Evolutionary conservation across 1,140 invertebrate genomes (phyloP), one percentile per base, ranked within the genome.

Genomic region (Calosoma granatense): DNA sequence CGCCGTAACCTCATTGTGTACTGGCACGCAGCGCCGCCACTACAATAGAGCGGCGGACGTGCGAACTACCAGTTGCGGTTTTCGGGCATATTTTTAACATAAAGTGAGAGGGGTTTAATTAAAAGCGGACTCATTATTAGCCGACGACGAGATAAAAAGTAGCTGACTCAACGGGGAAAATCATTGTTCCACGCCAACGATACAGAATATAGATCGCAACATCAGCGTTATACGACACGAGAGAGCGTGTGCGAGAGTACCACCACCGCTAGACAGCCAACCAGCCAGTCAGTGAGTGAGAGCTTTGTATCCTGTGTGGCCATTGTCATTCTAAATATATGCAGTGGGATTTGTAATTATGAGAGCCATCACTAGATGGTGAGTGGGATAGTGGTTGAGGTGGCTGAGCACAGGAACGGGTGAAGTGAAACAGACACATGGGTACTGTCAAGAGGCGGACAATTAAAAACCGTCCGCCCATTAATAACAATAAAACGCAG

Each of bases 381-480:
- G n/a, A n/a, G n/a, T n/a, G n/a, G n/a, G n/a, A n/a, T n/a, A n/a
- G n/a, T n/a, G n/a, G n/a, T n/a, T n/a, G n/a, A n/a, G 26, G 6
- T n/a, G 26, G 26, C 26, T n/a, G 26, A n/a, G 6, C 26, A 36
- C 6, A 36, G 6, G 26, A 36, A 36, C n/a, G 26, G 26, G n/a
- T n/a, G 26, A 36, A 6, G 26, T n/a, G n/a, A n/a, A n/a, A 36
- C 26, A 47, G 41, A 47, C 41, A 47, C 41, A 47, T 47, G 41
- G 41, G 9, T 30, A 4, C 41, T 47, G 41, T 47, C 41, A 47
- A 47, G 41, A 47, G 41, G 6, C 6, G 41, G 41, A 47, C 41
- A 47, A 47, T 47, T 47, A 47, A 47, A 47, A 47, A 47, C 41
- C 41, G 41, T n/a, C n/a, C n/a, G n/a, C n/a, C 41, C 41, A 47